Percentiles rank a stretch among this genome's conserved stretches.
Evolutionary conservation across 2,797 vertebrate species (phyloP).

Genomic region (Leuciscus waleckii): DNA sequence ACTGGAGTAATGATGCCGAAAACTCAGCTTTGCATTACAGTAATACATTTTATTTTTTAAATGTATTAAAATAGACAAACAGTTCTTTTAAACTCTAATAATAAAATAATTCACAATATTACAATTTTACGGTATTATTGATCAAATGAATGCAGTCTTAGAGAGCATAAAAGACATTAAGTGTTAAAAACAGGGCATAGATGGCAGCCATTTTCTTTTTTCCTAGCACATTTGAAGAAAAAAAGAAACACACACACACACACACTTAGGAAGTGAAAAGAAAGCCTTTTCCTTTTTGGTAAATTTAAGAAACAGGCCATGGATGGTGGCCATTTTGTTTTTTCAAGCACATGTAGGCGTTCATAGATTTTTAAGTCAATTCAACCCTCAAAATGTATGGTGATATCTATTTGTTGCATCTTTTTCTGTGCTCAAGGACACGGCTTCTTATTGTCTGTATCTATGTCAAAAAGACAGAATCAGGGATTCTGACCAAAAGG

Average conservation of each 20-base stretch:
- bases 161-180: not conserved
- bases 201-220: not conserved
- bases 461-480: conserved; percentile 23
- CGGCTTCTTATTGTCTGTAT: conserved; percentile 39
- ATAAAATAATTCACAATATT: not conserved
- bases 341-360: conserved; percentile 11
- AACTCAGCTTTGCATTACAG: not conserved
- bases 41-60: not conserved
- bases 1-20: not conserved
- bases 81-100: not conserved
- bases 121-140: not conserved
- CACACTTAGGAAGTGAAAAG: not conserved
- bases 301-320: conserved; percentile 18
- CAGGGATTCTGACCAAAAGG: conserved; percentile 21
- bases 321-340: conserved; percentile 40
- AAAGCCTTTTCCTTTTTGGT: not conserved
- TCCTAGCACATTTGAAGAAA: not conserved
- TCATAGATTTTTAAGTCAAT: not conserved
- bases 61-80: not conserved
- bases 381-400: conserved; percentile 14
- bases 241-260: no score
- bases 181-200: not conserved
- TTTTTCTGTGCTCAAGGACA: conserved; percentile 22
- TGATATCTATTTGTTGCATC: not conserved
- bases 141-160: not conserved